Base-by-base conservation (phyloP, 2,888 invertebrate genomes). In the Heliconius erato region DNA sequence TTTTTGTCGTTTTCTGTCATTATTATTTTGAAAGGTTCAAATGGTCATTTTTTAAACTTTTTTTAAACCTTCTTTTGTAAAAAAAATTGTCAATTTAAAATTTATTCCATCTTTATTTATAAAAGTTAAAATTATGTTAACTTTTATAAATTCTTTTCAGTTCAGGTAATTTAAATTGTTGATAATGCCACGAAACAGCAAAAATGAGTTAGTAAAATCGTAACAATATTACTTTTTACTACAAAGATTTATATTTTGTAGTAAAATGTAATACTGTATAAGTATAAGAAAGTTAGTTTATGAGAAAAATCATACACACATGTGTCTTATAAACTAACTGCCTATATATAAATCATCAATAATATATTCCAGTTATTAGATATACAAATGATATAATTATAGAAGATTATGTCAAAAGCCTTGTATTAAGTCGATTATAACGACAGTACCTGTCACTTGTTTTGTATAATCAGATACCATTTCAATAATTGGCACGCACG, bases 401-500 rank as follows among this genome's bases (percentile, higher is more conserved):
- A n/a, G 19, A 19, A 19, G 49, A 54, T 54, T 40, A 40, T n/a
- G 63, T 63, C 63, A 63, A 74, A 74, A 32, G 74, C 32, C 28
- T 19, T 54, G 59, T 59, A 59, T 23, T 74, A 74, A 23, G 59
- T 32, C 1, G 32, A 28, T 44, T 28, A 26, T 28, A 65, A 67
- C 28, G 35, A 78, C 26, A 67, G 44, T 44, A 67, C 1, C 9
- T 12, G 65, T 44, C n/a, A 59, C 54, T 44, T 63, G 63, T 77
- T 63, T 19, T 16, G 69, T 71, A 71, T 77, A 71, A 81, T 69
- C 40, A n/a, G 16, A 77, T 71, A 69, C 44, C 32, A 19, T 71
- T 81, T 71, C 44, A 78, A 71, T 77, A 40, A 81, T 77, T 81
- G 78, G 78, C 81, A 49, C 71, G 81, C 71, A 40, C 32, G 77